Conservation (phyloP, 2,797 vertebrate genomes). For the Sternarchorhynchus goeldii region DNA sequence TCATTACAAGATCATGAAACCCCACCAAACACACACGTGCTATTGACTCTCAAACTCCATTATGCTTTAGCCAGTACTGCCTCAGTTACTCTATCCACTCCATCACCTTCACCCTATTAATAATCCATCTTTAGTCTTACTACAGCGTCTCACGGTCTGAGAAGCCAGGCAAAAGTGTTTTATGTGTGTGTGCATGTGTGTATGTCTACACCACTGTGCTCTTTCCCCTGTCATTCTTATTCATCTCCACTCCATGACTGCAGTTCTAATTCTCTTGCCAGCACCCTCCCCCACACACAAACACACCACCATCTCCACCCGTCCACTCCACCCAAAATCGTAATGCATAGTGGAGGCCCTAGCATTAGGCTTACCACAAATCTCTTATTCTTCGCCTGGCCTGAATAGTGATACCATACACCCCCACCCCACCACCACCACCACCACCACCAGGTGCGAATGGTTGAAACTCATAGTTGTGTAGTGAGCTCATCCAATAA, state of each 20-base stretch:
- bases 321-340: conserved; percentile 19
- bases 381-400: conserved; percentile 37
- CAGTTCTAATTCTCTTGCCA: not conserved
- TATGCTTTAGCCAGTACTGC: not conserved
- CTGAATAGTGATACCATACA: conserved; percentile 42
- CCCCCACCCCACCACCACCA: not conserved
- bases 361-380: conserved; percentile 46
- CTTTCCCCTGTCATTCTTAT: conserved; percentile 33
- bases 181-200: not conserved
- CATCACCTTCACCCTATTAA: not conserved
- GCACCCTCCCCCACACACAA: too few species aligned
- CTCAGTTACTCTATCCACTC: conserved; percentile 3
- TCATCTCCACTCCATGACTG: conserved; percentile 30
- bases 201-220: not conserved
- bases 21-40: not conserved
- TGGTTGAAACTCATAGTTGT: conserved; percentile 27
- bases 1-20: not conserved
- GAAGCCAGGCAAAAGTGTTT: not conserved
- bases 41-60: conserved; percentile 1
- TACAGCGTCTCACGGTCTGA: not conserved
- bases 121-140: not conserved
- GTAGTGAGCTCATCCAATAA: conserved; percentile 17
- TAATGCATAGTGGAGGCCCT: conserved; percentile 37
- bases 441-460: too few species aligned
- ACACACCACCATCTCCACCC: not conserved